A percentile compares a stretch with the other conserved stretches of the same genome.
phyloP scores from a whole-genome alignment of 2,113 vertebrate species.

The Phasianus colchicus region DNA sequence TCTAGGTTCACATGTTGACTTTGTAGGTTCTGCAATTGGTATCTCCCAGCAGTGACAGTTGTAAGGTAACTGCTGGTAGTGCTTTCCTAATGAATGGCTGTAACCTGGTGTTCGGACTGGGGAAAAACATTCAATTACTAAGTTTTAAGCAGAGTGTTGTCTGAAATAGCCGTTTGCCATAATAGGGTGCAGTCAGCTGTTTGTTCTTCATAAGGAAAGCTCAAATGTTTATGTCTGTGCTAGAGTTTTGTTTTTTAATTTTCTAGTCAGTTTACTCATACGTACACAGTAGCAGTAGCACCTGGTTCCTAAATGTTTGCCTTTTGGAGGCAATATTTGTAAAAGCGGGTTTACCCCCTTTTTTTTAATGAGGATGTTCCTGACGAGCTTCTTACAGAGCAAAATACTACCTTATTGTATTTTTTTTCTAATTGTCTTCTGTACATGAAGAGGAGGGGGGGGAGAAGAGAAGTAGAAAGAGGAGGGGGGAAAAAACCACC shows the following conservation, averaged over 20 bases:
- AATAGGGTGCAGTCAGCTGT: too few species aligned
- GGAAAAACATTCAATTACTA: background rate
- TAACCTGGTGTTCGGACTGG: background rate
- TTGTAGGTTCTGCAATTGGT: background rate
- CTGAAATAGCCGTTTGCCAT: background rate
- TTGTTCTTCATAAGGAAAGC: background rate
- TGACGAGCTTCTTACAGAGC: background rate
- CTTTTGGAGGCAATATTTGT: background rate
- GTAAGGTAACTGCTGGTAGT: background rate
- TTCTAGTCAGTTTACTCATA: background rate
- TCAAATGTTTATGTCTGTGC: rapidly evolving
- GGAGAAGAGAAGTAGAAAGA: background rate
- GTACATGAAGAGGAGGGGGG: background rate
- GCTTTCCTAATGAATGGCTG: background rate
- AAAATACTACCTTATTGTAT: background rate
- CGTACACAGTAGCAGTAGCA: background rate
- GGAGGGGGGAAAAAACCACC: rapidly evolving
- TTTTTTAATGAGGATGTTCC: background rate
- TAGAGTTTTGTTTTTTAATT: background rate
- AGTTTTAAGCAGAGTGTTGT: background rate
- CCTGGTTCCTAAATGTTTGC: background rate
- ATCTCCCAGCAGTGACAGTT: background rate
- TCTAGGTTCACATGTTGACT: background rate
- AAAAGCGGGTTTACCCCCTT: background rate
- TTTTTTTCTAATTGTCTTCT: background rate